Evolutionary conservation across 2,113 vertebrate species (phyloP), one percentile per base, ranked within the genome.

Genomic region (Sprattus sprattus): DNA sequence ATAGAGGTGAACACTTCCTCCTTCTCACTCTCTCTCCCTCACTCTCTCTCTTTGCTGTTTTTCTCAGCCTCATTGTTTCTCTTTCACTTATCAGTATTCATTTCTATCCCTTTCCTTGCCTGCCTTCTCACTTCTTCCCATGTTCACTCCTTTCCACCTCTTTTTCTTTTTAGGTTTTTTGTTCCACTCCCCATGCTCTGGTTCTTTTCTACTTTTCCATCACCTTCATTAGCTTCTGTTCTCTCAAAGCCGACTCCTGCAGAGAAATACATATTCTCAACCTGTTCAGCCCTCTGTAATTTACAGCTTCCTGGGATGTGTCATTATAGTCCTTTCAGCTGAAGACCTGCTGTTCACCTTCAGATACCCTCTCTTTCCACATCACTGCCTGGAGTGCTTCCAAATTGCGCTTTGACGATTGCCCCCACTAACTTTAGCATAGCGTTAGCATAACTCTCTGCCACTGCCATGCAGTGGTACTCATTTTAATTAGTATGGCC

Each of bases 1-100:
- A 96, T 96, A 16, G 93, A 96, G 96, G 96, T 96, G 20, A 10
- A 13, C n/a, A 75, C 5, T 78, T 80, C 81, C 13, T 25, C 45
- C 45, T 50, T 82, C 60, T 83, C 47, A 32, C 20, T 5, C 20
- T 52, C 45, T 46, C 45, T 28, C 67, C 32, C 67, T 71, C 67
- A 32, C 67, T 71, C 67, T 71, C 67, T 71, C 67, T 71, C 64
- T 71, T 7, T 25, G n/a, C 22, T 25, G 28, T 75, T 13, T 71
- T 32, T 71, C 8, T 71, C 25, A 13, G 20, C 28, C n/a, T 13
- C n/a, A 32, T 4, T 71, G 4, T 71, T 15, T 25, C 25, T 71
- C 54, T 60, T 18, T 60, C 54, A 20, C 15, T 3, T 11, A 39
- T 39, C 39, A 39, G 39, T 60, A 60, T 60, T 6, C 6, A n/a